phyloP scores from a whole-genome alignment of 2,113 vertebrate genomes.

The Dipodomys spectabilis region DNA sequence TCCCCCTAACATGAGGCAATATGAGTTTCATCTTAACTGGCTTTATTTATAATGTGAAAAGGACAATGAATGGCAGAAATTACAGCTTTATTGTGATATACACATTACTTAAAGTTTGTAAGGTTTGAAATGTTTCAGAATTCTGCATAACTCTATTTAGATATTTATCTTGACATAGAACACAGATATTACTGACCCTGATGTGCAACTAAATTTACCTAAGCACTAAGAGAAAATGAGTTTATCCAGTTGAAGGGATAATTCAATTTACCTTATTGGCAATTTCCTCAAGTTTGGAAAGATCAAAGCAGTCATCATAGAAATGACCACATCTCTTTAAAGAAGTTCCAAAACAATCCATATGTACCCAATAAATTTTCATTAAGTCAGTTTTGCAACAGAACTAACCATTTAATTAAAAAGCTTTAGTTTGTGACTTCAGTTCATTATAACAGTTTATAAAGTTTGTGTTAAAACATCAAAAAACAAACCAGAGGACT shows the following conservation, averaged over 20 bases:
- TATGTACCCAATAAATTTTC: slow-evolving; percentile 65
- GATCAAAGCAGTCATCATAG: slow-evolving; percentile 57
- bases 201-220: slow-evolving; percentile 55
- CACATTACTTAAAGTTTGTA: neutral
- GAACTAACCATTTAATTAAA: slow-evolving; percentile 66
- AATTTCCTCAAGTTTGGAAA: slow-evolving; percentile 55
- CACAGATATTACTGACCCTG: neutral
- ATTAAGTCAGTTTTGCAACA: slow-evolving; percentile 62
- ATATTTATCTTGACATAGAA: neutral
- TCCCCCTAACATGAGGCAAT: neutral
- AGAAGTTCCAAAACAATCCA: slow-evolving; percentile 62
- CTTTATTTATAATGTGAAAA: slow-evolving; percentile 39
- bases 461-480: slow-evolving; percentile 65
- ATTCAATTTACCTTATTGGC: slow-evolving; percentile 67
- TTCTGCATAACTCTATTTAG: slow-evolving; percentile 22
- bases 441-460: slow-evolving; percentile 66
- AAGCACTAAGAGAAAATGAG: slow-evolving; percentile 40
- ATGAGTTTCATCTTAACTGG: slow-evolving; percentile 8
- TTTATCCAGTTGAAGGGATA: slow-evolving; percentile 36
- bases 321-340: slow-evolving; percentile 66
- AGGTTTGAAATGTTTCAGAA: neutral
- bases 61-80: slow-evolving; percentile 21
- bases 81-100: neutral
- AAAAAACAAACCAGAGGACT: slow-evolving; percentile 53
- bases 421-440: slow-evolving; percentile 56